Evolutionary conservation across 1,140 invertebrate species (phyloP).

Genomic region (Drosophila lacteicornis): DNA sequence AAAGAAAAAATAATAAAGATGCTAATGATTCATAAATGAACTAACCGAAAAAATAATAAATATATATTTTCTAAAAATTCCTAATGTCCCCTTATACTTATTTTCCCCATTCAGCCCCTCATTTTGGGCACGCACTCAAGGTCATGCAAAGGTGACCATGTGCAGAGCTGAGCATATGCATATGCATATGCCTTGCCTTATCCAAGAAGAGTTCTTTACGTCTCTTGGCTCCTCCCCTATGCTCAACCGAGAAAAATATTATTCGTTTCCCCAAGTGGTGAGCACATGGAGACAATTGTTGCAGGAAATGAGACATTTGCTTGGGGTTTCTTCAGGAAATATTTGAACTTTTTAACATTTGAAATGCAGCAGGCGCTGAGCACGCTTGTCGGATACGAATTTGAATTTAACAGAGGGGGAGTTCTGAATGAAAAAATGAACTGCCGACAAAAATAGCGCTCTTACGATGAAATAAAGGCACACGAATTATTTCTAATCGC

Average conservation of each 20-base stretch:
- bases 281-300: constrained; percentile 76
- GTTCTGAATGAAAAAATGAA: constrained; percentile 62
- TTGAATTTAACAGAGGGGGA: constrained; percentile 4
- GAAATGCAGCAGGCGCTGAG: constrained; percentile 71
- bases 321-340: constrained; percentile 58
- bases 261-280: constrained; percentile 62
- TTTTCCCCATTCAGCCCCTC: constrained; percentile 13
- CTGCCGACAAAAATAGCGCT: constrained; percentile 77
- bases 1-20: background rate
- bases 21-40: constrained; percentile 41
- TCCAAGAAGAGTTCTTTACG: constrained; percentile 14
- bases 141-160: constrained; percentile 79
- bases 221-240: constrained; percentile 21
- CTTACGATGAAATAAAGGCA: constrained; percentile 8
- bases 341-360: constrained; percentile 83
- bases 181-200: constrained; percentile 48
- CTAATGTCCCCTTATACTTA: constrained; percentile 2
- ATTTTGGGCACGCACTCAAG: constrained; percentile 67
- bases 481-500: constrained; percentile 11
- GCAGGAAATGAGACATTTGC: constrained; percentile 81
- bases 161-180: constrained; percentile 67
- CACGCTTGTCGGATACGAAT: constrained; percentile 61
- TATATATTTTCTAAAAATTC: constrained; percentile 6
- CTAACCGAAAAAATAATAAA: constrained; percentile 53
- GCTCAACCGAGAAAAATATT: constrained; percentile 44